Conservation (phyloP, 2,888 invertebrate species). For the Microdon myrmicae region DNA sequence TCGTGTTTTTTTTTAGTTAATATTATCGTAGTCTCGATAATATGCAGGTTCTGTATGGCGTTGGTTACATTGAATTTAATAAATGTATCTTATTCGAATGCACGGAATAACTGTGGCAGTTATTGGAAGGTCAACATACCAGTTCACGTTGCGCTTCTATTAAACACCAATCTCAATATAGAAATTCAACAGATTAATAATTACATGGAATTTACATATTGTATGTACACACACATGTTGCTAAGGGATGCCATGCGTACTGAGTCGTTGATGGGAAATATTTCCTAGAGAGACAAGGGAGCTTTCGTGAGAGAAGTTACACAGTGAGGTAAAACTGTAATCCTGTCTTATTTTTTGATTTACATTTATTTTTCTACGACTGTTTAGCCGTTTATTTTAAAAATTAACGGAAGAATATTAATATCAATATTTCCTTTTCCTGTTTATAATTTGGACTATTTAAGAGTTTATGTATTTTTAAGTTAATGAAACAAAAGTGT, state of each 20-base stretch:
- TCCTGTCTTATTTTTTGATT: too few relatives aligned
- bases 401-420: too few relatives aligned
- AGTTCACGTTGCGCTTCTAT: neutral
- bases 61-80: too few relatives aligned
- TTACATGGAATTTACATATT: slow-evolving; percentile 21
- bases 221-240: slow-evolving; percentile 23
- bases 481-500: too few relatives aligned
- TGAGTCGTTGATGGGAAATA: neutral
- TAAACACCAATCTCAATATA: slow-evolving; percentile 11
- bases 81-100: neutral
- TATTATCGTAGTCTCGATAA: too few relatives aligned
- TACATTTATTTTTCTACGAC: too few relatives aligned
- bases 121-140: neutral
- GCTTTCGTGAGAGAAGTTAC: slow-evolving; percentile 7
- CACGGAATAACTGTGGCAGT: neutral
- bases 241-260: slow-evolving; percentile 27
- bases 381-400: too few relatives aligned
- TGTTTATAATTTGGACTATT: too few relatives aligned
- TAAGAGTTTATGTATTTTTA: too few relatives aligned
- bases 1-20: neutral
- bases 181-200: slow-evolving; percentile 43
- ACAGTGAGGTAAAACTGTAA: too few relatives aligned
- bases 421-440: too few relatives aligned
- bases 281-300: neutral
- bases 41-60: too few relatives aligned